Evolutionary conservation across 2,797 vertebrate genomes (phyloP).

Genomic region (Anas acuta): DNA sequence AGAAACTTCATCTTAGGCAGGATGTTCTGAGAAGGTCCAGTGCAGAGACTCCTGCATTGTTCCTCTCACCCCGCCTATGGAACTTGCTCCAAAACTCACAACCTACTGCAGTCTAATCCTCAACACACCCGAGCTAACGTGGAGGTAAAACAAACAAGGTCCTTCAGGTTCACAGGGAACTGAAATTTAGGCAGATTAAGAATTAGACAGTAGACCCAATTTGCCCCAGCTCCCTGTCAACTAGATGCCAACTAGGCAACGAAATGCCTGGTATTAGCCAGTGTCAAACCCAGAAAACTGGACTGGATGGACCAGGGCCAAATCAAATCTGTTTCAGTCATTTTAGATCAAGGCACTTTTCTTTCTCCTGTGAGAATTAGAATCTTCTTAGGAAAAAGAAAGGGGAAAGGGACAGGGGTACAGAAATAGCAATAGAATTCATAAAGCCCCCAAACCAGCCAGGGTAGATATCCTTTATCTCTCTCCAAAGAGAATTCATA

Average conservation of each 20-base stretch:
- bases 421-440: neutral
- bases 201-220: neutral
- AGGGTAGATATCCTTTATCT: neutral
- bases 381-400: neutral
- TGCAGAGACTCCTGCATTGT: neutral
- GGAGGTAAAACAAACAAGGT: neutral
- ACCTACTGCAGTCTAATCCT: neutral
- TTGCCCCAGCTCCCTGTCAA: neutral
- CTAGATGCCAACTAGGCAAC: neutral
- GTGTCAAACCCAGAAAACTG: neutral
- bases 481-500: neutral
- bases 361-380: neutral
- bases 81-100: neutral
- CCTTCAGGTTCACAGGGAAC: neutral
- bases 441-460: neutral
- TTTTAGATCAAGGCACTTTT: neutral
- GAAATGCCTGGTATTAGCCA: neutral
- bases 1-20: neutral
- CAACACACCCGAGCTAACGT: neutral
- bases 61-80: neutral
- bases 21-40: neutral
- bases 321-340: neutral
- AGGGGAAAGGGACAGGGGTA: neutral
- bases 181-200: accelerated
- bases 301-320: neutral